A percentile compares a stretch with the other conserved stretches of the same genome.
phyloP scores from a whole-genome alignment of 2,888 invertebrate species.

The Oscheius onirici region DNA sequence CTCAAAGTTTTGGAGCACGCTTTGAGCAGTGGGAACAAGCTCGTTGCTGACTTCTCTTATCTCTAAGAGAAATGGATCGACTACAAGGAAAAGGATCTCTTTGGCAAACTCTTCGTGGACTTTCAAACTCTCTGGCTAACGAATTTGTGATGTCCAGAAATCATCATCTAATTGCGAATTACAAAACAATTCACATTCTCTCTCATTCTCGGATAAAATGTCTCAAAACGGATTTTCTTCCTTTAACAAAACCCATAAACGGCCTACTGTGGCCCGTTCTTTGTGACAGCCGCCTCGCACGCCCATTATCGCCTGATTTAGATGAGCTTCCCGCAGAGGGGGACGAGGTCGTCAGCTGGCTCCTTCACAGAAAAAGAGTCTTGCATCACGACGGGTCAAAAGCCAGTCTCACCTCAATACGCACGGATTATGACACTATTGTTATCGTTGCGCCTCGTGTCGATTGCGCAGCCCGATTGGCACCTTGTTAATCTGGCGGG shows the following conservation, averaged over 20 bases:
- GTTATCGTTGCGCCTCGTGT: slow-evolving; percentile 29
- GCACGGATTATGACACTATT: slow-evolving; percentile 14
- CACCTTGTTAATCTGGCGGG: slow-evolving; percentile 25
- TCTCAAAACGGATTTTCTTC: no score
- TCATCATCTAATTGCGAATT: no score
- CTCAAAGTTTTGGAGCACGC: no score
- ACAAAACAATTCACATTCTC: no score
- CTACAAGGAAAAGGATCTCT: no score
- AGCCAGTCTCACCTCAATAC: neutral
- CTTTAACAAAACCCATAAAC: no score
- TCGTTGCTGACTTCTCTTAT: no score
- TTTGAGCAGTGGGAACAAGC: no score
- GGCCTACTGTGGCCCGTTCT: neutral
- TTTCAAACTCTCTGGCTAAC: no score
- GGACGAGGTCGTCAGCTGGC: slow-evolving; percentile 28
- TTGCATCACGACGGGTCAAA: neutral
- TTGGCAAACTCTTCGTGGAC: no score
- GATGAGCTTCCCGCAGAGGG: slow-evolving; percentile 20
- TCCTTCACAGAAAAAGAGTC: neutral
- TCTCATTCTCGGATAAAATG: neutral
- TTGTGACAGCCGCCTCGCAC: slow-evolving; percentile 31
- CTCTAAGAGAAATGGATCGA: no score
- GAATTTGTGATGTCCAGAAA: no score
- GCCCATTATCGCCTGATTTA: slow-evolving; percentile 33
- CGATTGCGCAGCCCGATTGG: slow-evolving; percentile 24